Evolutionary conservation across 2,797 vertebrate species (phyloP).

Genomic region (Syngnathus rostellatus): DNA sequence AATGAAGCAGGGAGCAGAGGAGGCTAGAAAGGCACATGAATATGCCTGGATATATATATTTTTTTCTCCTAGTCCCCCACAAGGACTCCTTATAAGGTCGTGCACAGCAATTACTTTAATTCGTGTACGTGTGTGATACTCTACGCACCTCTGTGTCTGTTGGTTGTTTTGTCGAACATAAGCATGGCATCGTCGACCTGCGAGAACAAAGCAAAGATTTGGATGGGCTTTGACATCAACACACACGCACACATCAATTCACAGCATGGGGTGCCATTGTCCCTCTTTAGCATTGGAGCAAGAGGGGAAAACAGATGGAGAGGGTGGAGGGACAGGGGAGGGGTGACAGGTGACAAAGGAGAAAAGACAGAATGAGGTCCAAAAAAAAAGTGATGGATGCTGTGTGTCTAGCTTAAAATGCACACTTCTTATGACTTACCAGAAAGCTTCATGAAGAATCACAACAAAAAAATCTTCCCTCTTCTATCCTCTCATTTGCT

Average conservation of each 20-base stretch:
- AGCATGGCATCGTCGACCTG: slow-evolving; percentile 98
- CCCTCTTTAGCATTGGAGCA: slow-evolving; percentile 53
- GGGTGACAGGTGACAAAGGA: slow-evolving; percentile 61
- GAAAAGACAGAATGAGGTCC: slow-evolving; percentile 10
- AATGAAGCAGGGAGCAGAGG: slow-evolving; percentile 15
- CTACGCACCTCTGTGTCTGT: slow-evolving; percentile 89
- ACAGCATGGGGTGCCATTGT: slow-evolving; percentile 70
- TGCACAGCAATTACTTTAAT: slow-evolving; percentile 15
- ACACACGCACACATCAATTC: slow-evolving; percentile 49
- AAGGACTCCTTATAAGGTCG: slow-evolving; percentile 10
- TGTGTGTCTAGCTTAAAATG: slow-evolving; percentile 7
- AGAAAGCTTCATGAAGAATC: neutral
- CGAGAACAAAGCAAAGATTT: slow-evolving; percentile 58
- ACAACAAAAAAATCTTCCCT: slow-evolving; percentile 27
- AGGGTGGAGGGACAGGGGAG: slow-evolving; percentile 42
- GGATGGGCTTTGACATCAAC: slow-evolving; percentile 46
- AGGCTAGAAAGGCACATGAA: slow-evolving; percentile 15
- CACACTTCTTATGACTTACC: slow-evolving; percentile 1
- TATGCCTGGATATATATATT: neutral
- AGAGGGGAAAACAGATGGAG: slow-evolving; percentile 67
- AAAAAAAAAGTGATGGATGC: slow-evolving; percentile 28
- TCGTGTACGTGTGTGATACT: slow-evolving; percentile 19
- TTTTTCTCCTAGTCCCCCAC: neutral
- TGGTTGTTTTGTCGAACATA: slow-evolving; percentile 99
- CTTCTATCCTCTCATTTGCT: slow-evolving; percentile 31